phyloP scores from a whole-genome alignment of 1,140 invertebrate genomes.

The Eciton burchellii region DNA sequence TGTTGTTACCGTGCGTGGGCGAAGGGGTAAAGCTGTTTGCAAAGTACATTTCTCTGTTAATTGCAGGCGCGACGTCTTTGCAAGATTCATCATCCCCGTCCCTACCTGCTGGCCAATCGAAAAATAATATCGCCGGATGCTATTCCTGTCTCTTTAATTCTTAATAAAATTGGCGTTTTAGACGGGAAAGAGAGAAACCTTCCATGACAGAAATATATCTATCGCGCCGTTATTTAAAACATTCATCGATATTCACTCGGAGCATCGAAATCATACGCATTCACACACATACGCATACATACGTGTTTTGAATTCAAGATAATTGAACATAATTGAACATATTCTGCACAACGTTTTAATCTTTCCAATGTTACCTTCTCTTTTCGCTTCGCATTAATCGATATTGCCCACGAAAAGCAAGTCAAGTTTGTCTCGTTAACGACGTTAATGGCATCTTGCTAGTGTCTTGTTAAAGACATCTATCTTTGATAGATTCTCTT shows the following conservation, averaged over 20 bases:
- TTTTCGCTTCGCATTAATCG: neutral
- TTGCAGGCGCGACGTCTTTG: slow-evolving; percentile 57
- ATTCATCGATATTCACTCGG: no score
- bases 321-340: neutral
- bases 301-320: neutral
- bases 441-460: no score
- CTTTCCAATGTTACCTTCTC: neutral
- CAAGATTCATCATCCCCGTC: slow-evolving; percentile 31
- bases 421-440: neutral
- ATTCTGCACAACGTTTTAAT: neutral
- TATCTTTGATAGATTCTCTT: slow-evolving; percentile 26
- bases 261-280: no score
- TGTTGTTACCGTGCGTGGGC: slow-evolving; percentile 37
- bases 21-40: neutral
- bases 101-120: neutral
- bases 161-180: neutral
- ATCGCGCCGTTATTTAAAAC: no score
- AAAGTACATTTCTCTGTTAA: slow-evolving; percentile 70
- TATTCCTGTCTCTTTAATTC: neutral
- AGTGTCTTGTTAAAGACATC: no score
- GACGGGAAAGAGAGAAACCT: neutral
- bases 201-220: no score
- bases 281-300: neutral
- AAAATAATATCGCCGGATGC: neutral
- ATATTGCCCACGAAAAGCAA: neutral